Evolutionary conservation across 1,140 invertebrate species (phyloP), one percentile per base, ranked within the genome.

Genomic region (Listronotus bonariensis): DNA sequence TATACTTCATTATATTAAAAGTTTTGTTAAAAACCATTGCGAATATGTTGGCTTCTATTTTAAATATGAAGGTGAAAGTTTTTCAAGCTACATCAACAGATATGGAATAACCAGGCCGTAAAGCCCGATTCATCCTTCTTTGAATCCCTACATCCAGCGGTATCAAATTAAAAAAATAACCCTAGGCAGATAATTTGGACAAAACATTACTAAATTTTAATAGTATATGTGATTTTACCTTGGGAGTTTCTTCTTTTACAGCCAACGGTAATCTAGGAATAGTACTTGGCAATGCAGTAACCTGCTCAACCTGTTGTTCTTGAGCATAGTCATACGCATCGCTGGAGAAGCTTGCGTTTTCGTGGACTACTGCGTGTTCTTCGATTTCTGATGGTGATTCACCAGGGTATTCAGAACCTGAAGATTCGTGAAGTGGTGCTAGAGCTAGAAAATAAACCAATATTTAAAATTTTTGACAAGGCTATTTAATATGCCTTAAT

Each of bases 371-470:
- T 0, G 84, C 88, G 56, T 88, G 85, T 49, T 88, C 87, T 68
- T 90, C 87, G 17, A 88, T 87, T 78, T 92, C 92, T 0, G 89
- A 91, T 58, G 91, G 89, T 9, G 90, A 92, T 73, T 95, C 93
- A 15, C 90, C 92, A 0, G 92, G 92, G 75, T 95, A 95, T 80
- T 95, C 93, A 1, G 91, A 93, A 0, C 92, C 91, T 18, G 93
- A 82, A 0, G 89, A 91, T 67, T 91, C 89, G 3, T 88, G 89
- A 17, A 86, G 86, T 12, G 89, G 85, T 8, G 84, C 83, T 20
- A 65, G 49, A 32, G 53, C 53, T 65, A 20, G 9, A 26, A 26
- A 26, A 26, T 26, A 26, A 26, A 26, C 5, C 20, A 26, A 26
- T 5, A 26, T 26, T 26, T 26, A 26, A 26, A 26, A 26, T 26